Evolutionary conservation across 2,113 vertebrate genomes (phyloP).

Genomic region (Ciconia maguari): DNA sequence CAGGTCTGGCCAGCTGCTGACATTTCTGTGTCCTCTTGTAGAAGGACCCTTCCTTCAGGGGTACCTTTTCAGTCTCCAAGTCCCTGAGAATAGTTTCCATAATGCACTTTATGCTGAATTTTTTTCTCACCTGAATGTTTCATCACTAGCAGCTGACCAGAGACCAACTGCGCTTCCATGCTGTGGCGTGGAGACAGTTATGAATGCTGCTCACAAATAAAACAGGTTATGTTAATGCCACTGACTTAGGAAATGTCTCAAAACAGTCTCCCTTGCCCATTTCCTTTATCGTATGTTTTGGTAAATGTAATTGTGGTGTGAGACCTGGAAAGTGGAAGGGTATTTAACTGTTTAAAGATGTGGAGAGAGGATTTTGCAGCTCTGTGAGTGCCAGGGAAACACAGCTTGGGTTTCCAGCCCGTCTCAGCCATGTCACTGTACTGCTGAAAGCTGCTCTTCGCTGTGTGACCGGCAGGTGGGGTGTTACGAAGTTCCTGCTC

Average conservation of each 20-base stretch:
- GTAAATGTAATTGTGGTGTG: neutral
- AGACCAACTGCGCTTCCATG: neutral
- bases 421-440: neutral
- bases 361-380: neutral
- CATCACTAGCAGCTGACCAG: neutral
- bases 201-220: neutral
- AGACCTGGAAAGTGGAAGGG: neutral
- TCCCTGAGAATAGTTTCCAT: neutral
- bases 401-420: neutral
- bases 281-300: neutral
- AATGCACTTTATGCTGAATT: neutral
- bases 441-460: neutral
- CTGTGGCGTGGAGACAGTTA: rapidly evolving
- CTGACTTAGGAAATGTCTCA: neutral
- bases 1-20: neutral
- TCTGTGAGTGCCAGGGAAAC: neutral
- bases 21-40: neutral
- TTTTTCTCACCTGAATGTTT: neutral
- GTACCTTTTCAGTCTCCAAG: neutral
- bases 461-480: neutral
- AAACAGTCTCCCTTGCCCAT: neutral
- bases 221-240: neutral
- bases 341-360: neutral
- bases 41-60: neutral
- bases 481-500: neutral